phyloP scores from a whole-genome alignment of 2,113 vertebrate species.

The Athene cunicularia region DNA sequence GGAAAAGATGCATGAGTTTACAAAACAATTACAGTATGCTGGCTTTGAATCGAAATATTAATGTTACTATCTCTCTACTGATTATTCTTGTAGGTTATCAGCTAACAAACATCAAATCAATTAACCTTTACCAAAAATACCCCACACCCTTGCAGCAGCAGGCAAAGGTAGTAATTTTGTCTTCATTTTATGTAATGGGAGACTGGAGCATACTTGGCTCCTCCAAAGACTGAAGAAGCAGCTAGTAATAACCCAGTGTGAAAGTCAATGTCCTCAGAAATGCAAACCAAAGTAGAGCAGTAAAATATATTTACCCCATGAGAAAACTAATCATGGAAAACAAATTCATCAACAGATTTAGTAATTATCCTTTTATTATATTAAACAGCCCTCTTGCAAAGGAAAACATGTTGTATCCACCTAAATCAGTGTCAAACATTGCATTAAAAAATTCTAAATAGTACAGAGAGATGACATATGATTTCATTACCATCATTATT shows the following conservation, averaged over 20 bases:
- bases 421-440: background rate
- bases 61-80: background rate
- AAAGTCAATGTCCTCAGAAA: background rate
- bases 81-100: background rate
- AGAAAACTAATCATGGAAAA: slow-evolving; percentile 11
- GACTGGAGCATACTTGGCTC: background rate
- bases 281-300: background rate
- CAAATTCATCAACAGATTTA: background rate
- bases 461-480: background rate
- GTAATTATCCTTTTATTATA: background rate
- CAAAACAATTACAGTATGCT: background rate
- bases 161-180: background rate
- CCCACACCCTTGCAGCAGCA: background rate
- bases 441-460: background rate
- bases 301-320: background rate
- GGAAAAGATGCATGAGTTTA: background rate
- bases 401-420: background rate
- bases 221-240: background rate
- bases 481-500: background rate
- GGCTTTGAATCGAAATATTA: background rate
- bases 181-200: background rate
- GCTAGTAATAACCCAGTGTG: background rate
- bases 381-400: background rate
- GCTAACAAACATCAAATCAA: background rate
- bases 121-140: background rate